Evolutionary conservation across 2,888 invertebrate species (phyloP).

Genomic region (Lycocerus yunnanus): DNA sequence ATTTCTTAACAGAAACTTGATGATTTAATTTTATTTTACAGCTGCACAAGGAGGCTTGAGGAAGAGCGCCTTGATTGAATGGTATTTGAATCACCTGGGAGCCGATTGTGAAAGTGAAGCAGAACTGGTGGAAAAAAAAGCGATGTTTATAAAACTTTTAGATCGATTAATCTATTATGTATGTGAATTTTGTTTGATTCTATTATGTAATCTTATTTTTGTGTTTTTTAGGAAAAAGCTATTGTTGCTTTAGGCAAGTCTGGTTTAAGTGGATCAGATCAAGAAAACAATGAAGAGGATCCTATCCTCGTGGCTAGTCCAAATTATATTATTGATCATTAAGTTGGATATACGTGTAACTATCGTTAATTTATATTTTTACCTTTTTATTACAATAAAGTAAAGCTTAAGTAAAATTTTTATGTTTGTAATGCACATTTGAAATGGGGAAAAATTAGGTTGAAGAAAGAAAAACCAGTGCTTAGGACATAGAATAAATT

Average conservation of each 20-base stretch:
- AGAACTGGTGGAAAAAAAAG: constrained; percentile 86
- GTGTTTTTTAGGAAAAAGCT: constrained; percentile 74
- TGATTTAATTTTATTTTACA: constrained; percentile 31
- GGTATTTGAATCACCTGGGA: constrained; percentile 86
- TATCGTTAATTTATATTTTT: background rate
- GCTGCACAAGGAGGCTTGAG: constrained; percentile 66
- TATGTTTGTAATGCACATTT: background rate
- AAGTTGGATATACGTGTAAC: background rate
- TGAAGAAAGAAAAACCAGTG: no score
- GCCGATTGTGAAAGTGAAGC: constrained; percentile 89
- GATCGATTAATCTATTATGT: constrained; percentile 87
- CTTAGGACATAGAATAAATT: no score
- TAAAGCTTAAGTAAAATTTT: background rate
- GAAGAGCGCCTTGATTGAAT: constrained; percentile 83
- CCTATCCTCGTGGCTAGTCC: constrained; percentile 94
- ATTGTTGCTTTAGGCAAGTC: constrained; percentile 73
- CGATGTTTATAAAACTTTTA: constrained; percentile 90
- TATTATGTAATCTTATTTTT: constrained; percentile 13
- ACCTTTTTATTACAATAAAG: background rate
- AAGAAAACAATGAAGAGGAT: constrained; percentile 69
- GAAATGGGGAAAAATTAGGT: no score
- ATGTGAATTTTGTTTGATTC: constrained; percentile 46
- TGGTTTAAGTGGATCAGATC: constrained; percentile 58
- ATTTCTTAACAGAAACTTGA: background rate
- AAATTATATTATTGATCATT: constrained; percentile 81